phyloP scores from a whole-genome alignment of 2,797 vertebrate genomes.

The Onychomys arenicola region DNA sequence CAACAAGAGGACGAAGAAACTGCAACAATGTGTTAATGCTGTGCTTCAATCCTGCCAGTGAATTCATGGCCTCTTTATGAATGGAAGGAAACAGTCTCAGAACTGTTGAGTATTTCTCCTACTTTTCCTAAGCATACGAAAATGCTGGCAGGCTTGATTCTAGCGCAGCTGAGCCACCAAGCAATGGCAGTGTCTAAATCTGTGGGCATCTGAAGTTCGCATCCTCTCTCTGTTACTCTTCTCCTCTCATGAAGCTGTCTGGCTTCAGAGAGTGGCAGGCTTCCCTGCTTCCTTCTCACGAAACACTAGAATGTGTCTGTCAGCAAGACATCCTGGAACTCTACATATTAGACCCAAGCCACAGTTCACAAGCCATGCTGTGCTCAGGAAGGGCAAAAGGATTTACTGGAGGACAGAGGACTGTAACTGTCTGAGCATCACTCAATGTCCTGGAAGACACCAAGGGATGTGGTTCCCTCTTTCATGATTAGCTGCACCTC shows the following conservation, averaged over 20 bases:
- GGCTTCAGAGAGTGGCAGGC: neutral
- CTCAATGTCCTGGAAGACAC: neutral
- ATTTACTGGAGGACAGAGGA: neutral
- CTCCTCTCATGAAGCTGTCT: neutral
- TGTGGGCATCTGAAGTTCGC: neutral
- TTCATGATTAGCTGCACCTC: neutral
- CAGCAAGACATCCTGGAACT: neutral
- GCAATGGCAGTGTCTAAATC: neutral
- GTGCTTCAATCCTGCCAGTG: neutral
- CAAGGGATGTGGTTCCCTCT: neutral
- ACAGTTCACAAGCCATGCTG: neutral
- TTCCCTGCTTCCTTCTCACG: neutral
- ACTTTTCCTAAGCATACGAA: neutral
- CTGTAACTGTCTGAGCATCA: neutral
- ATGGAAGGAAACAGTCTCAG: neutral
- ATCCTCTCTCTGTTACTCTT: neutral
- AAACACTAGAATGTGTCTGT: neutral
- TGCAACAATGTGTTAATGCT: neutral
- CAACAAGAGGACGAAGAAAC: neutral
- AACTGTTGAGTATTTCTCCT: slow-evolving; percentile 1
- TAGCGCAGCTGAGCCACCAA: neutral
- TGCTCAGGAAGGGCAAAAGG: neutral
- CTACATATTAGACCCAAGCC: neutral
- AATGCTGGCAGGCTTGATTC: neutral
- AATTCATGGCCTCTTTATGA: neutral